Base-by-base conservation (phyloP, 1,140 invertebrate species). In the Penaeus chinensis region DNA sequence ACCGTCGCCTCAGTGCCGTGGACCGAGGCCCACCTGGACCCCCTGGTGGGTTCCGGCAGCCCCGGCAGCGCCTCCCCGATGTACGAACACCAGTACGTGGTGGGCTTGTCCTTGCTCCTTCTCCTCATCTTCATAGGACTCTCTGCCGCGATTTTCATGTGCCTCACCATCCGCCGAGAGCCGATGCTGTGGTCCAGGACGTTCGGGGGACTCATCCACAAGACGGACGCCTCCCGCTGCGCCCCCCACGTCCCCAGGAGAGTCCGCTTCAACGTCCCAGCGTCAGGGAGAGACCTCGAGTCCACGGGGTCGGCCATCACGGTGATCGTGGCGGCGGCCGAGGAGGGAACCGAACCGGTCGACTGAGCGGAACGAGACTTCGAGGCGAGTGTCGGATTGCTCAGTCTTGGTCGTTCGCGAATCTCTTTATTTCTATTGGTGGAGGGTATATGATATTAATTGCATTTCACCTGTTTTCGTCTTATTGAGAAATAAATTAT, bases 71-170 rank as follows among this genome's bases (percentile, higher is more conserved):
- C 16, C 3, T 62, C 71, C 3, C 47, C 18, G 16, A 27, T 84
- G 69, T 32, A 37, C 54, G 71, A 84, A 10, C n/a, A 62, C 10
- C 71, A 84, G 54, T 84, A 77, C 61, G 71, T 62, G 3, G n/a
- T 77, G 18, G 83, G 83, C 1, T 60, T 84, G 27, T 60, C 54
- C 7, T 3, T 84, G 24, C 71, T 84, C 47, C 60, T 84, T 0
- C 27, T 62, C 7, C 22, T 84, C 54, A 77, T 84, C 60, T 60
- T 77, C 18, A 60, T 84, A 19, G 83, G 83, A 10, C 27, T 84
- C 42, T 20, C 32, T n/a, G 69, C 32, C 2, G 69, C 83, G 22
- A 69, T 84, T 3, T 74, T 84, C 69, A 76, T 84, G 83, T 84
- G 83, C 27, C 47, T 84, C 69, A 76, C 83, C 69, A 61, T 62